Conservation (phyloP, 23 tunicate species). For the Halocynthia roretzi region DNA sequence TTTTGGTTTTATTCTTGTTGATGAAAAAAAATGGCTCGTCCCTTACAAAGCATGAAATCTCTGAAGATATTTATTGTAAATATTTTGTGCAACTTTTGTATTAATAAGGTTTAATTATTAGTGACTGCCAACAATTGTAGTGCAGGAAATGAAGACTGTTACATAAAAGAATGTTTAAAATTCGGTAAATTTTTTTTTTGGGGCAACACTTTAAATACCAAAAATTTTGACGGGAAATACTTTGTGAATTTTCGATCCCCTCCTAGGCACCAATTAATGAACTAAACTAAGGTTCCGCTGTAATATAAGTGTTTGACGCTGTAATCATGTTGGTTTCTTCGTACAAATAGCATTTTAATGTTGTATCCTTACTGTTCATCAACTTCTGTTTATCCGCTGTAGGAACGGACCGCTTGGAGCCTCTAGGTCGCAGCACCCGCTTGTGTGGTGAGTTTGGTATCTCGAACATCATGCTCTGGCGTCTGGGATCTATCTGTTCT, state of each 20-base stretch:
- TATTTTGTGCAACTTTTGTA: no score
- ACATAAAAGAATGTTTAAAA: no score
- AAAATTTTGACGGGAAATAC: no score
- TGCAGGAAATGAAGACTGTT: no score
- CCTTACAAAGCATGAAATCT: not conserved
- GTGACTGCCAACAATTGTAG: no score
- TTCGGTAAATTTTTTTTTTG: no score
- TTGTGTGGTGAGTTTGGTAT: conserved; percentile 20
- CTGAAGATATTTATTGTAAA: not conserved
- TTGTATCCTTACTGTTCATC: not conserved
- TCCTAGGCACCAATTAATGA: not conserved
- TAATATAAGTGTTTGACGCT: not conserved
- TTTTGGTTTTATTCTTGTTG: not conserved
- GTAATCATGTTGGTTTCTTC: not conserved
- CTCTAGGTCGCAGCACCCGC: not conserved
- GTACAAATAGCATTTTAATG: no score
- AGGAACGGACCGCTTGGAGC: not conserved
- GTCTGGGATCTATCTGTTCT: conserved; percentile 16
- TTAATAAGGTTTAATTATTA: no score
- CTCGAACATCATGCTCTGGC: conserved; percentile 21
- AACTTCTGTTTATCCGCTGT: not conserved
- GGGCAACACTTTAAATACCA: no score
- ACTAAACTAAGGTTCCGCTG: not conserved
- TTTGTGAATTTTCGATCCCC: no score
- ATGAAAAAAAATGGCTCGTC: not conserved